phyloP scores from a whole-genome alignment of 1,140 invertebrate species.

The Coenobita brevimanus region DNA sequence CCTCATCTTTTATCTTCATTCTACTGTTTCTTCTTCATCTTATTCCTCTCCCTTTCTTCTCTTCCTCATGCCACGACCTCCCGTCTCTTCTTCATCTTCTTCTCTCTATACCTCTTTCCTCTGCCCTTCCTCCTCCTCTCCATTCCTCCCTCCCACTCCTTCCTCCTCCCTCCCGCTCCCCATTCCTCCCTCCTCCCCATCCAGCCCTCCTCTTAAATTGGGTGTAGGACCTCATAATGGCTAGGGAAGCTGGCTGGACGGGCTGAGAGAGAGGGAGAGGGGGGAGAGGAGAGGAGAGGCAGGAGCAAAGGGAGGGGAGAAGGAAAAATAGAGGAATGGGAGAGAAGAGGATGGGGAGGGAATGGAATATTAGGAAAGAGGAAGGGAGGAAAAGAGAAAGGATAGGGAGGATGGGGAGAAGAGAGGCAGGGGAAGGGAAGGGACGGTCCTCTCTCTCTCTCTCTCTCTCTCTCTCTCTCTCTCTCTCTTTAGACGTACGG shows the following conservation, averaged over 20 bases:
- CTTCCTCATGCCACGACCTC: too few species aligned
- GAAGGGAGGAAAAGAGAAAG: not conserved
- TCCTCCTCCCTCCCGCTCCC: too few species aligned
- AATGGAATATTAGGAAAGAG: not conserved
- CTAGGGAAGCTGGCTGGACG: not conserved
- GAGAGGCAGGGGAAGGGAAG: not conserved
- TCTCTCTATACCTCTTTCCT: not conserved
- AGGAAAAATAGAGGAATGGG: not conserved
- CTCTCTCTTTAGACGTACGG: too few species aligned
- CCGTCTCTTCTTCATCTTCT: too few species aligned
- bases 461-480: slow-evolving; percentile 1
- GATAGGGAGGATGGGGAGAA: not conserved
- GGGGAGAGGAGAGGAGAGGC: not conserved
- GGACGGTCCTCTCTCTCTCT: too few species aligned
- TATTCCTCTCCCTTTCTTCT: too few species aligned
- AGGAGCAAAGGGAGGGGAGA: not conserved
- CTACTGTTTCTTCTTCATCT: not conserved
- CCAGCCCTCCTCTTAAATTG: not conserved
- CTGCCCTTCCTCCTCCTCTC: not conserved
- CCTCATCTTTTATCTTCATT: not conserved
- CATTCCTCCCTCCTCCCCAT: too few species aligned
- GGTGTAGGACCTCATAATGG: too few species aligned
- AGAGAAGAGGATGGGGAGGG: not conserved
- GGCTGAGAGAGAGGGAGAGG: not conserved
- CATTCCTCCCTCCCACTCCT: not conserved